A percentile compares a stretch with the other conserved stretches of the same genome.
Conservation (phyloP, 2,113 vertebrate genomes). For the Lophotis ruficrista region DNA sequence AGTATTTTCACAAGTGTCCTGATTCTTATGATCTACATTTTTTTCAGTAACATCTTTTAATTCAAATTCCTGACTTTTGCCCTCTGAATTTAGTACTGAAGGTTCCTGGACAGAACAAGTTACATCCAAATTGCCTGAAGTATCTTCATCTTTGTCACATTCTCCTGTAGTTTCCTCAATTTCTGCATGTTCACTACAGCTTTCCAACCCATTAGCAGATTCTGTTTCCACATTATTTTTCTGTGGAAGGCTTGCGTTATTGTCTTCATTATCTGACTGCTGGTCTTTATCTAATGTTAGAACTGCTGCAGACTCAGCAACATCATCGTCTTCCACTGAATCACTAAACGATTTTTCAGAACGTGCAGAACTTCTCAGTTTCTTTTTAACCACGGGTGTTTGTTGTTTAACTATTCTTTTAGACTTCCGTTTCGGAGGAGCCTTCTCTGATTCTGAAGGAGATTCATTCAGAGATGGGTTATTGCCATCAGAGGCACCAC, state of each 20-base stretch:
- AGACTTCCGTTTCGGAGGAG: constrained; percentile 80
- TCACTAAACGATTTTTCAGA: constrained; percentile 71
- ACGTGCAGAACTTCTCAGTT: constrained; percentile 73
- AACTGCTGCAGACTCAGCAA: constrained; percentile 53
- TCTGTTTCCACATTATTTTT: constrained; percentile 28
- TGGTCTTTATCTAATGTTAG: constrained; percentile 59
- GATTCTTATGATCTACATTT: neutral
- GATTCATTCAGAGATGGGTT: constrained; percentile 66
- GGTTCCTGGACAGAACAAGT: constrained; percentile 22
- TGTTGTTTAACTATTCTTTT: constrained; percentile 78
- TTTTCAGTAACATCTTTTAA: neutral
- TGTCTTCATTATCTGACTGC: constrained; percentile 52
- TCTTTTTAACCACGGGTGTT: constrained; percentile 79
- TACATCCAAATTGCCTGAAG: neutral
- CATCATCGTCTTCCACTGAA: constrained; percentile 77
- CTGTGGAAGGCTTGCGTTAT: neutral
- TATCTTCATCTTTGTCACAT: constrained; percentile 6
- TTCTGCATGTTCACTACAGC: constrained; percentile 45
- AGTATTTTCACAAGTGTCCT: neutral
- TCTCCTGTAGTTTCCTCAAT: neutral
- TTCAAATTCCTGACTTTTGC: constrained; percentile 23
- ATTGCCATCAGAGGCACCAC: constrained; percentile 71
- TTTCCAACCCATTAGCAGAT: constrained; percentile 64
- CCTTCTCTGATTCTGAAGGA: constrained; percentile 65
- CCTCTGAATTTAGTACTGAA: neutral